A percentile compares a stretch with the other conserved stretches of the same genome.
These are phyloP conservation scores for Omphaloscelis lunosa DNA, from an alignment of 2,888 invertebrate species.

Conservation along the genomic window DNA sequence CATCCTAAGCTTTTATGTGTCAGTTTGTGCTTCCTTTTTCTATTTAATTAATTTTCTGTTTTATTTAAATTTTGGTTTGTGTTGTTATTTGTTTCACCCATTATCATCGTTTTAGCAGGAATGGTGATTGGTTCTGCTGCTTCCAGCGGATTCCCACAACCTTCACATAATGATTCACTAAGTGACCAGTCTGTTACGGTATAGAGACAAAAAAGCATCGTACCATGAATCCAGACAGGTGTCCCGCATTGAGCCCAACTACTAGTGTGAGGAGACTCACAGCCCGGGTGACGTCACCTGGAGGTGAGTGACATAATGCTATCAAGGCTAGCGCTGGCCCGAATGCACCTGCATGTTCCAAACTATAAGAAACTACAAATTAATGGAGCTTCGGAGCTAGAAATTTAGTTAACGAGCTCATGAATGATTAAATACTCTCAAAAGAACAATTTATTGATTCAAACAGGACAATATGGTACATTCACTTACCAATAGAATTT, in stretches of 20 bases:
- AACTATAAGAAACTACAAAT: constrained; percentile 11
- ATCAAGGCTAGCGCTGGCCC: constrained; percentile 93
- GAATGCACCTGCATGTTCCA: constrained; percentile 87
- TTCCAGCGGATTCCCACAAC: neutral
- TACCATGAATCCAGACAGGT: constrained; percentile 93
- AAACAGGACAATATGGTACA: neutral
- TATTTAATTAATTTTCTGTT: neutral
- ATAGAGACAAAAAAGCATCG: constrained; percentile 2
- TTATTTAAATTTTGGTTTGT: neutral
- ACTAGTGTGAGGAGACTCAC: constrained; percentile 92
- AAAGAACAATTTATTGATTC: neutral
- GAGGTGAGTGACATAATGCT: constrained; percentile 89
- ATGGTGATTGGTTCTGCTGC: neutral
- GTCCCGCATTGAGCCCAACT: constrained; percentile 93
- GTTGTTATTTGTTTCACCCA: neutral
- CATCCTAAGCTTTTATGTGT: neutral
- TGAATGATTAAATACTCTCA: neutral
- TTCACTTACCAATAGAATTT: constrained; percentile 78
- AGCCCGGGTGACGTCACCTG: constrained; percentile 88
- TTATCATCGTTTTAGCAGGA: neutral
- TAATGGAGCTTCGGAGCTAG: neutral
- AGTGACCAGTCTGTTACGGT: no score
- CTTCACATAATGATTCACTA: neutral
- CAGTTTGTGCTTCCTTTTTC: neutral
- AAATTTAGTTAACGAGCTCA: neutral